phyloP scores from a whole-genome alignment of 2,888 invertebrate species.

The Phaedon cochleariae region DNA sequence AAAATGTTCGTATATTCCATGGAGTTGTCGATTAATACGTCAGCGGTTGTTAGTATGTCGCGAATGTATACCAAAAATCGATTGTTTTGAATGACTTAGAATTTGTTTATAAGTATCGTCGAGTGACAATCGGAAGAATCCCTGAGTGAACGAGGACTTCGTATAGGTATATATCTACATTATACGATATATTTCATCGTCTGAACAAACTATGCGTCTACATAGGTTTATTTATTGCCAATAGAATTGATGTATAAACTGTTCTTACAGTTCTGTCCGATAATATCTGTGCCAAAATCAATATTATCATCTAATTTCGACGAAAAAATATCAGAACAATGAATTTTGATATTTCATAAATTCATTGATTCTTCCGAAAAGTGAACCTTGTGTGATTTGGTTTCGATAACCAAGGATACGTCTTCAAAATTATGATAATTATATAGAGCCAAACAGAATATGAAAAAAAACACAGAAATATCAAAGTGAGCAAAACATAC shows the following conservation, averaged over 20 bases:
- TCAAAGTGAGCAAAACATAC: no score
- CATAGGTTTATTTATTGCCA: conserved; percentile 27
- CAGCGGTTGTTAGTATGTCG: conserved; percentile 45
- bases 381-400: no score
- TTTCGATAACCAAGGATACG: no score
- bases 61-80: conserved; percentile 49
- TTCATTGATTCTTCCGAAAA: no score
- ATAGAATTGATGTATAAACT: conserved; percentile 28
- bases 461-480: no score
- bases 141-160: conserved; percentile 34
- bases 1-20: conserved; percentile 31
- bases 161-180: no score
- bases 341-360: no score
- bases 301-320: background rate
- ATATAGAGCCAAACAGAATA: no score
- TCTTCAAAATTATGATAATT: no score
- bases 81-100: conserved; percentile 41
- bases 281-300: conserved; percentile 18
- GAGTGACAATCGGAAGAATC: conserved; percentile 55
- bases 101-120: conserved; percentile 51
- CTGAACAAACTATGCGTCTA: conserved; percentile 26
- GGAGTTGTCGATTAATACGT: conserved; percentile 43
- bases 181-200: conserved; percentile 43
- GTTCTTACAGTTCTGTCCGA: conserved; percentile 26
- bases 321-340: no score